Evolutionary conservation across 1,140 invertebrate genomes (phyloP).

Genomic region (Thaumatotibia leucotreta): DNA sequence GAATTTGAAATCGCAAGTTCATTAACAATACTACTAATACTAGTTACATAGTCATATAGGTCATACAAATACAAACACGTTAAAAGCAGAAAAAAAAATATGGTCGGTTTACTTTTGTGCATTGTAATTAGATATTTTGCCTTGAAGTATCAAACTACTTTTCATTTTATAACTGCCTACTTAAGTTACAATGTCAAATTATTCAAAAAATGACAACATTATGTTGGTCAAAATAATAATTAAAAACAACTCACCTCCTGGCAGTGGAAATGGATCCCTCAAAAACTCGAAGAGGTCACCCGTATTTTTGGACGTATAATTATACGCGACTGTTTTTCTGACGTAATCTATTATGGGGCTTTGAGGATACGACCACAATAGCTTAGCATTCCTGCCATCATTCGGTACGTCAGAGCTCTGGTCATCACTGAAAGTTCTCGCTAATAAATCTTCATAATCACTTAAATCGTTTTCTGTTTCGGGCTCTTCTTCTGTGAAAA

Average conservation of each 20-base stretch:
- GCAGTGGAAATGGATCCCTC: slow-evolving; percentile 49
- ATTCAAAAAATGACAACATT: slow-evolving; percentile 10
- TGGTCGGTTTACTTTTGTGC: background rate
- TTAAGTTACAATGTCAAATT: background rate
- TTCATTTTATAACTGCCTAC: background rate
- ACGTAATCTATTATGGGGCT: slow-evolving; percentile 34
- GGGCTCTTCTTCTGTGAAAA: background rate
- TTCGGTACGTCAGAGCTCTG: background rate
- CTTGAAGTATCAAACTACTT: background rate
- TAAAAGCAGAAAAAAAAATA: background rate
- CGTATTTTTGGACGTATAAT: slow-evolving; percentile 18
- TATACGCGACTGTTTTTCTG: slow-evolving; percentile 21
- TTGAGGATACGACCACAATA: slow-evolving; percentile 25
- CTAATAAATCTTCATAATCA: background rate
- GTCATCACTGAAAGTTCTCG: background rate
- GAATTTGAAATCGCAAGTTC: too few relatives aligned
- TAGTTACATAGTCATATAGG: too few relatives aligned
- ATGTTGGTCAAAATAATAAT: slow-evolving; percentile 14
- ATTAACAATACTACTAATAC: too few relatives aligned
- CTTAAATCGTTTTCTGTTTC: background rate
- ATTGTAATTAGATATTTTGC: background rate
- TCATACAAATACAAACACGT: background rate
- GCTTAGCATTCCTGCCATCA: slow-evolving; percentile 13
- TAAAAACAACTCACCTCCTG: slow-evolving; percentile 43
- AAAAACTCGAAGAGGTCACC: slow-evolving; percentile 46